These are phyloP conservation scores for Pangasius krempfi DNA, from an alignment of 2,797 vertebrate genomes.

Conservation along the genomic window DNA sequence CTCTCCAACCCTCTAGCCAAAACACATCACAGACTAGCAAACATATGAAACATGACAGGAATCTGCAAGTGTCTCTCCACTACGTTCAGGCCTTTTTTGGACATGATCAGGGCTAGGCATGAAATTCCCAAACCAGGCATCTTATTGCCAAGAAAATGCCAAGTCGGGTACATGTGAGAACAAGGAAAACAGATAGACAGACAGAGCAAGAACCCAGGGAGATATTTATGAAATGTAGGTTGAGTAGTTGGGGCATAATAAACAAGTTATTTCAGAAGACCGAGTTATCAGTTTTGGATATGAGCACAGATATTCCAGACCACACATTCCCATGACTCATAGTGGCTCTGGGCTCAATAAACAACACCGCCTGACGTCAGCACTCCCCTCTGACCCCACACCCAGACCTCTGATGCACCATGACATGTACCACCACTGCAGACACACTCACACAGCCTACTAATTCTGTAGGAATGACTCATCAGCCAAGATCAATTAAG, in stretches of 20 bases:
- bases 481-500: background rate
- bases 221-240: background rate
- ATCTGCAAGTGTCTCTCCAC: conserved; percentile 68
- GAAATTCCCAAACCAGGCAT: conserved; percentile 59
- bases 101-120: conserved; percentile 45
- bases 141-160: conserved; percentile 12
- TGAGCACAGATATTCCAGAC: conserved; percentile 21
- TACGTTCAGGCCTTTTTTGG: conserved; percentile 63
- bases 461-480: background rate
- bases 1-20: background rate
- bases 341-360: conserved; percentile 36
- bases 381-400: conserved; percentile 44
- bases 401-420: conserved; percentile 29
- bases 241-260: conserved; percentile 22
- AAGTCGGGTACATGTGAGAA: background rate
- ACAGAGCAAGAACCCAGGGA: background rate
- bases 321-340: conserved; percentile 52
- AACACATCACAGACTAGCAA: conserved; percentile 56
- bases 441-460: background rate
- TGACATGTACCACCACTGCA: conserved; percentile 25
- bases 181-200: background rate
- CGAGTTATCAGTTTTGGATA: conserved; percentile 38
- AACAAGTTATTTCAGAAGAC: conserved; percentile 33
- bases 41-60: conserved; percentile 74
- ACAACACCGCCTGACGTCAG: conserved; percentile 41